Evolutionary conservation across 53 echinoderm and acorn worm genomes (phyloP).

Genomic region (Stichopus horrens): DNA sequence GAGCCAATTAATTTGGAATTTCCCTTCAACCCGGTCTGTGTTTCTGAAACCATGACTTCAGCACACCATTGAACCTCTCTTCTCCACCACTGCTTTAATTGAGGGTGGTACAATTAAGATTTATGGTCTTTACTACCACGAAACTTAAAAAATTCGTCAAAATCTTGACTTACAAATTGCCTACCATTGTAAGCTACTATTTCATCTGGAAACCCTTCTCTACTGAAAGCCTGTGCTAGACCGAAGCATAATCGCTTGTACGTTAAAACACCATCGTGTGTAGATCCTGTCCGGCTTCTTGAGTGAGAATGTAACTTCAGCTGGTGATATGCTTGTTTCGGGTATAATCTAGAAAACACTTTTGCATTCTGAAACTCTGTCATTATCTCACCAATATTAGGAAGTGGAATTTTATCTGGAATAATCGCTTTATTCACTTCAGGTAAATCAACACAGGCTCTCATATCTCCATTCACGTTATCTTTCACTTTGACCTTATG

Average conservation of each 20-base stretch:
- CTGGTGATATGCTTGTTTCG: conserved; percentile 11
- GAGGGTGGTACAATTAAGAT: too few species aligned
- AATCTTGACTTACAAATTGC: too few species aligned
- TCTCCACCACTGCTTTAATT: too few species aligned
- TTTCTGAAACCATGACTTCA: too few species aligned
- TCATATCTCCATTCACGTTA: neutral
- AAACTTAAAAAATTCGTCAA: too few species aligned
- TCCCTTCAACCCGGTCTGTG: too few species aligned
- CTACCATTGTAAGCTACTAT: too few species aligned
- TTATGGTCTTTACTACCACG: too few species aligned
- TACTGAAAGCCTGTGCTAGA: too few species aligned
- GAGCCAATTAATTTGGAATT: too few species aligned
- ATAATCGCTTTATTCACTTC: conserved; percentile 1
- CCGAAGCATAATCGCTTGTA: neutral
- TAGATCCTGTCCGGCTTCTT: neutral
- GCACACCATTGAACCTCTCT: too few species aligned
- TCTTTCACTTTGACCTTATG: conserved; percentile 5
- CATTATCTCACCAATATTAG: conserved; percentile 4
- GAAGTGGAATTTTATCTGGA: neutral
- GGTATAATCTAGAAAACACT: neutral
- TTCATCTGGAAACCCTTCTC: too few species aligned
- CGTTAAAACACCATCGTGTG: conserved; percentile 11
- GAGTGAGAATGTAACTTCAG: neutral
- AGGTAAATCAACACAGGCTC: neutral
- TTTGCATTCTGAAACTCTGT: conserved; percentile 10